Evolutionary conservation across 1,140 invertebrate genomes (phyloP), one percentile per base, ranked within the genome.

Genomic region (Diabrotica undecimpunctata): DNA sequence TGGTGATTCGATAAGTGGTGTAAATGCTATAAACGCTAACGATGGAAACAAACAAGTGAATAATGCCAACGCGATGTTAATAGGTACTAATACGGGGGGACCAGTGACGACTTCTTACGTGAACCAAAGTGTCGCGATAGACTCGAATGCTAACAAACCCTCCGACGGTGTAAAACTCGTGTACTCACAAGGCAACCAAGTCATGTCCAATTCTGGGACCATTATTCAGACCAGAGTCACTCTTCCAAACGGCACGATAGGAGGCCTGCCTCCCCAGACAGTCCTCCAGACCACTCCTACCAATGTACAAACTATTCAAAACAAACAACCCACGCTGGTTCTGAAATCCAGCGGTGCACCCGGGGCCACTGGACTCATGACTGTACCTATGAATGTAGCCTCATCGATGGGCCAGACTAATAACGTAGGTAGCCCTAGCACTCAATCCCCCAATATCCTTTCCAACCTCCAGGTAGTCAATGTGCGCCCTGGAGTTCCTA

Each of bases 401-500:
- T 64, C 75, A 25, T 67, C 73, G 41, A 72, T 77, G 69, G 72
- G 71, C 54, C 77, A 75, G 66, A 70, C 75, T 64, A 78, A 78
- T 70, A 78, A 77, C 69, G 77, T 78, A 78, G 72, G 77, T 78
- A 77, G 70, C 63, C 71, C 68, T 51, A 73, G 71, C 54, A 73
- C 62, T 81, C 84, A 64, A 81, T 54, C 84, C 85, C 59, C 84
- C 75, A 71, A 72, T 66, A 81, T 77, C 80, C 85, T 61, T 84
- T 88, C 74, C 58, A 91, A 91, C 82, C 89, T 95, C 68, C 91
- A 93, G 78, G 91, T 95, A 75, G 83, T 95, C 58, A 94, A 94
- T 82, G 88, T 93, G 81, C 83, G 91, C 68, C 87, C 89, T 39
- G 72, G 86, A 59, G 83, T 87, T 53, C 87, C 89, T 25, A 78